Base-by-base conservation (phyloP, 1,140 invertebrate genomes). In the Drosophila tsacasi region DNA sequence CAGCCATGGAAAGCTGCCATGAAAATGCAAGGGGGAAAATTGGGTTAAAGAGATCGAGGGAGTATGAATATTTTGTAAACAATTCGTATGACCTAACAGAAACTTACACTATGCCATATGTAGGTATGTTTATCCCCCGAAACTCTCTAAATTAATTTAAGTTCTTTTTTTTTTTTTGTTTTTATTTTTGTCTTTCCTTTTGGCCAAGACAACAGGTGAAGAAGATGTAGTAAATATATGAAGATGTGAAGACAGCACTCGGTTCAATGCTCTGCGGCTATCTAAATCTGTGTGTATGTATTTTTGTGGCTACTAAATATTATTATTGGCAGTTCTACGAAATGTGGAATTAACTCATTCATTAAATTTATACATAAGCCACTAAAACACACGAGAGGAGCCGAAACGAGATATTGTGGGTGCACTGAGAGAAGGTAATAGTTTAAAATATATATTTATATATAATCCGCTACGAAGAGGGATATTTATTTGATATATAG, bases 291-390 rank as follows among this genome's bases (percentile, higher is more conserved):
- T 76, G 46, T 79, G 37, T 63, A 10, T 63, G 21, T 60, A 21
- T 71, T 37, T 65, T 40, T 42, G 62, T 37, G 40, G 49, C 47
- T 66, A 81, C 37, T 78, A 64, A 78, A 80, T 69, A 81, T 85
- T 74, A 79, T 76, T 80, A 87, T 89, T 83, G 83, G 80, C 72
- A 77, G 64, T 83, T 86, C 76, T 77, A 61, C 84, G 83, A 83
- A 79, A 86, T 81, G 46, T 64, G 58, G 65, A 72, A 76, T 80
- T 68, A 79, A 65, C 79, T 83, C 83, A 87, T 87, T 86, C 83
- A 87, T 83, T 83, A 87, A 87, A 87, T 87, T 80, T 87, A 89
- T 83, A 83, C 75, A 87, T 52, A 72, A 62, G 30, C 78, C 81
- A 58, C 79, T 73, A 76, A 79, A 25, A 46, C 13, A 62, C n/a